These are phyloP conservation scores for Sminthurinus signatus DNA, from an alignment of 1,140 invertebrate genomes.

Conservation along the genomic window DNA sequence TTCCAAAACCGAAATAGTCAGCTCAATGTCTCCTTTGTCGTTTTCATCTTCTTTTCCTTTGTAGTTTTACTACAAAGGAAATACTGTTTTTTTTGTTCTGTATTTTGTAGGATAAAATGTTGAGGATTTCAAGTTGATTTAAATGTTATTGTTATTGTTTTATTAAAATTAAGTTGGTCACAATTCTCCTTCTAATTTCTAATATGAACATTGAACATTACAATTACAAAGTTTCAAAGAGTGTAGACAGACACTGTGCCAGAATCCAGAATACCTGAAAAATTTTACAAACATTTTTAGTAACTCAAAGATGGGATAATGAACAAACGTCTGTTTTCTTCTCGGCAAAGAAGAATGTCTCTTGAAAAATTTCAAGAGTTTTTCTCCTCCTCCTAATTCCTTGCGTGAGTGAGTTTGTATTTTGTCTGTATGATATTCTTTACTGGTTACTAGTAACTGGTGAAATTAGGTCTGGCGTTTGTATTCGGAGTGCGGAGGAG, in stretches of 20 bases:
- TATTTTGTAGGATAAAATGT: neutral
- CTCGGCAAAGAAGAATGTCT: neutral
- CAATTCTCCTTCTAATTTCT: neutral
- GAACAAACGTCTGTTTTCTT: neutral
- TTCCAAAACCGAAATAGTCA: conserved; percentile 30
- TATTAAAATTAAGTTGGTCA: neutral
- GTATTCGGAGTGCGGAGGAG: neutral
- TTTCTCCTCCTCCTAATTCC: neutral
- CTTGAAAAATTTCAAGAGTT: neutral
- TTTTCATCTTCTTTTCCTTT: neutral
- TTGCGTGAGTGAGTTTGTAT: neutral
- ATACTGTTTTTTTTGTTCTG: neutral
- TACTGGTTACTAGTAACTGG: neutral
- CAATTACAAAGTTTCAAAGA: too few species aligned
- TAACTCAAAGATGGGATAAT: too few species aligned
- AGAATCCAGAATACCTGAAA: too few species aligned
- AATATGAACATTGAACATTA: neutral
- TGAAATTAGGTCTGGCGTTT: neutral
- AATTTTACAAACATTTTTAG: too few species aligned
- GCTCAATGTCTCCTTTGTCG: neutral
- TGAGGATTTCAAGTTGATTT: neutral
- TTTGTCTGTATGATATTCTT: neutral
- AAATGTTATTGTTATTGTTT: neutral
- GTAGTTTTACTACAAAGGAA: too few species aligned
- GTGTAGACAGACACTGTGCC: too few species aligned